These are phyloP conservation scores for Cetonia aurata DNA, from an alignment of 2,888 invertebrate species.

Conservation along the genomic window DNA sequence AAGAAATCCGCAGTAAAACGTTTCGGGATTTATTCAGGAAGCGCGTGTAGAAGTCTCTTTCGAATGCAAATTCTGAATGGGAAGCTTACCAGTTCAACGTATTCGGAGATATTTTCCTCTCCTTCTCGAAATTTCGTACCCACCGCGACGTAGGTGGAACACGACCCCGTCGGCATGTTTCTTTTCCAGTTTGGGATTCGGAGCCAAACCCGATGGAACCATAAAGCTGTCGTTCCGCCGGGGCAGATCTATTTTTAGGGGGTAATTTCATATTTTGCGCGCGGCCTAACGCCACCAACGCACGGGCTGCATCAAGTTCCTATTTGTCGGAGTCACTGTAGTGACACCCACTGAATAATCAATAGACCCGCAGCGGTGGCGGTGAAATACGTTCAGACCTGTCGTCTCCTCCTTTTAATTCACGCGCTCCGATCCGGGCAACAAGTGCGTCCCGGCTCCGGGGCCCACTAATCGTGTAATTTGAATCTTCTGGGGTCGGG, in stretches of 20 bases:
- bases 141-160: background rate
- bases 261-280: slow-evolving; percentile 36
- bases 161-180: background rate
- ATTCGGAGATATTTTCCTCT: slow-evolving; percentile 1
- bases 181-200: slow-evolving; percentile 1
- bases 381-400: background rate
- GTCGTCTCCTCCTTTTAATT: slow-evolving; percentile 18
- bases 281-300: slow-evolving; percentile 26
- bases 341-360: slow-evolving; percentile 34
- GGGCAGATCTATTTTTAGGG: slow-evolving; percentile 25
- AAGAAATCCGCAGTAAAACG: slow-evolving; percentile 9
- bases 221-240: slow-evolving; percentile 20
- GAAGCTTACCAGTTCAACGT: slow-evolving; percentile 18
- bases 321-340: slow-evolving; percentile 20
- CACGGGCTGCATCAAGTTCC: slow-evolving; percentile 26
- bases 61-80: slow-evolving; percentile 19
- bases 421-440: slow-evolving; percentile 14
- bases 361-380: slow-evolving; percentile 19
- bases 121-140: background rate
- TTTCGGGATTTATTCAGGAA: slow-evolving; percentile 11
- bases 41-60: background rate
- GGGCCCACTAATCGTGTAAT: slow-evolving; percentile 3
- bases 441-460: slow-evolving; percentile 14
- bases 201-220: slow-evolving; percentile 10
- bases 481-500: background rate